A percentile compares a stretch with the other conserved stretches of the same genome.
Evolutionary conservation across 2,888 invertebrate genomes (phyloP).

Genomic region (Capitulum mitella): DNA sequence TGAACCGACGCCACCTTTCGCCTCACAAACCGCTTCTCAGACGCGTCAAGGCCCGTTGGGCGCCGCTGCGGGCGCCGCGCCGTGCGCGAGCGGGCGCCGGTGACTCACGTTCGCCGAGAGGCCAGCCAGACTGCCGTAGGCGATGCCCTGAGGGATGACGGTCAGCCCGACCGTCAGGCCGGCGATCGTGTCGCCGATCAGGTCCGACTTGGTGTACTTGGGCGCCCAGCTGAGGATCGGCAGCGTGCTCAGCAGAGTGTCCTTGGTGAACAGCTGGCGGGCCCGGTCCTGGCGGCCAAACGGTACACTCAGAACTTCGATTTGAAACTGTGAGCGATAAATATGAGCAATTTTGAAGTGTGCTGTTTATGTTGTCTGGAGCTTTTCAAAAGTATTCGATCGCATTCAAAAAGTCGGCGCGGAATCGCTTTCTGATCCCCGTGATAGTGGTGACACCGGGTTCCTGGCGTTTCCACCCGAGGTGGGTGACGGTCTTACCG

Average conservation of each 20-base stretch:
- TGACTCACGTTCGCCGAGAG: constrained; percentile 65
- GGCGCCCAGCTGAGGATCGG: constrained; percentile 70
- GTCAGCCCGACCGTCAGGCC: constrained; percentile 88
- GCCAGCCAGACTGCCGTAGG: constrained; percentile 78
- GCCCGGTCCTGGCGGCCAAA: not conserved
- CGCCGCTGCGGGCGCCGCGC: too few species aligned
- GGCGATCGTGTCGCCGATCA: constrained; percentile 77
- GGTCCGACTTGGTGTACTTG: constrained; percentile 64
- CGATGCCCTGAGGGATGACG: constrained; percentile 87
- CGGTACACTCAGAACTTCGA: not conserved
- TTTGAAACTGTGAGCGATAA: not conserved
- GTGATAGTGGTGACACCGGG: not conserved
- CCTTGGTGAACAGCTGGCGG: not conserved
- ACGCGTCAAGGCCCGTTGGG: too few species aligned
- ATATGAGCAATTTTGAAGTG: not conserved
- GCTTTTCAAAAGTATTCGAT: not conserved
- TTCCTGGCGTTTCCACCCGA: too few species aligned
- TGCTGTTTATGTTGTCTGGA: not conserved
- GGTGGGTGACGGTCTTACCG: too few species aligned
- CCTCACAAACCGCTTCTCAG: too few species aligned
- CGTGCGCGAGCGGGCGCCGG: too few species aligned
- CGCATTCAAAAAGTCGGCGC: not conserved
- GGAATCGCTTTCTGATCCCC: not conserved
- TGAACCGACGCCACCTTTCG: too few species aligned
- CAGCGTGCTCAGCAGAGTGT: constrained; percentile 23